Evolutionary conservation across 2,888 invertebrate genomes (phyloP), one percentile per base, ranked within the genome.

Genomic region (Caenorhabditis macrosperma): DNA sequence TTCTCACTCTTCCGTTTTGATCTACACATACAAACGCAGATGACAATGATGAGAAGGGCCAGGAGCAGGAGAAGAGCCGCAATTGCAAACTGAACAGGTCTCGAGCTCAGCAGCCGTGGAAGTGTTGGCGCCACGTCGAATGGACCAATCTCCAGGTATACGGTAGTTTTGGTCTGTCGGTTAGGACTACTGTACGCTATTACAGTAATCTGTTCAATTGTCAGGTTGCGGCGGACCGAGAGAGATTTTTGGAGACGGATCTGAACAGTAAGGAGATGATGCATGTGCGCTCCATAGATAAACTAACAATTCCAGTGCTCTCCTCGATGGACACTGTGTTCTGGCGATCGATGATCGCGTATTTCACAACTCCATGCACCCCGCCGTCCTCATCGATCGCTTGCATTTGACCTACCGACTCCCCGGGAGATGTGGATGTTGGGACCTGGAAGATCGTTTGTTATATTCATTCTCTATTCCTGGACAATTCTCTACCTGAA

Each of bases 361-460:
- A 85, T 15, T 63, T 61, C 5, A 84, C 85, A 15, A 69, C 33
- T 54, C 84, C 84, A 63, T 85, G 81, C 2, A 46, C 57, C 4
- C 86, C 86, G 5, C 72, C 82, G 50, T 86, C 86, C 41, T 78
- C 81, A 50, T 86, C 86, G 9, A 83, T 75, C 4, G 86, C 86
- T 28, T 74, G 68, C 22, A 86, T 76, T 94, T 93, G 88, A 94
- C 94, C 2, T 95, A 97, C 55, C 93, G 92, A 0, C 94, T 94
- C 0, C 94, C 94, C 30, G 94, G 90, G 92, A 1, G 60, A 20
- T 0, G 82, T 54, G 33, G 75, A 74, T 9, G 69, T 38, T 2
- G 84, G 82, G 9, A 83, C 76, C 83, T 85, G 50, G 2, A 79
- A 71, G n/a, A n/a, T n/a, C n/a, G n/a, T n/a, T n/a, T n/a, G n/a